Percentiles rank a stretch among this genome's conserved stretches.
phyloP scores from a whole-genome alignment of 2,797 vertebrate species.

The Tamandua tetradactyla region DNA sequence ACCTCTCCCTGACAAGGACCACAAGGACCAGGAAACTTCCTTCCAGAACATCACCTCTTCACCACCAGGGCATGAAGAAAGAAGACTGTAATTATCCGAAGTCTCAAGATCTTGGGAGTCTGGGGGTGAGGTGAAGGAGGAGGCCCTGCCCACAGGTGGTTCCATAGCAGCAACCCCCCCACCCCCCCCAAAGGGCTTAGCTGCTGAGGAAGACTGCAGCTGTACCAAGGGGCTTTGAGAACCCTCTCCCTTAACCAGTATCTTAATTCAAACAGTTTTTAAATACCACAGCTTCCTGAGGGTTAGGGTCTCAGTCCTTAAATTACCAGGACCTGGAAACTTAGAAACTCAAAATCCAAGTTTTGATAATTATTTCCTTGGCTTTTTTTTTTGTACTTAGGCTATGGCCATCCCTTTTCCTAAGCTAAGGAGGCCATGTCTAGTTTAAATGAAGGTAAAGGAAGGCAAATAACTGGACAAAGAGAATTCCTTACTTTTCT shows the following conservation, averaged over 20 bases:
- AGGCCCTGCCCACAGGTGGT: not conserved
- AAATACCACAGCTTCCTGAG: constrained; percentile 32
- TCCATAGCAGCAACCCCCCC: not conserved
- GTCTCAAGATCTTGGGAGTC: not conserved
- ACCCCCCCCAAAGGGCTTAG: not conserved
- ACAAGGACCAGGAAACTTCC: not conserved
- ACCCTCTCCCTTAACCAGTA: not conserved
- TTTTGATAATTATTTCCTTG: not conserved
- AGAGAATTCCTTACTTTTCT: not conserved
- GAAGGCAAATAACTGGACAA: too few relatives aligned
- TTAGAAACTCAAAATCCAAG: not conserved
- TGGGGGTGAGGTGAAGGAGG: not conserved
- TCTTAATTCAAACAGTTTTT: constrained; percentile 13
- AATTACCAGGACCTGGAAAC: not conserved
- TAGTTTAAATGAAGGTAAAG: not conserved
- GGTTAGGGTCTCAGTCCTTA: not conserved
- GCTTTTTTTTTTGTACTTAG: not conserved
- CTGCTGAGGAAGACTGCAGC: not conserved
- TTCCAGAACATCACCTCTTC: constrained; percentile 2
- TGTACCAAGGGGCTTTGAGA: not conserved
- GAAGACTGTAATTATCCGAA: not conserved
- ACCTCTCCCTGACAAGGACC: not conserved
- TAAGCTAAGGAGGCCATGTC: rapidly evolving
- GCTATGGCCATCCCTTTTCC: not conserved
- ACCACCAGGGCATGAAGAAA: not conserved